Evolutionary conservation across 2,888 invertebrate genomes (phyloP), one percentile per base, ranked within the genome.

Genomic region (Esperia sulphurella): DNA sequence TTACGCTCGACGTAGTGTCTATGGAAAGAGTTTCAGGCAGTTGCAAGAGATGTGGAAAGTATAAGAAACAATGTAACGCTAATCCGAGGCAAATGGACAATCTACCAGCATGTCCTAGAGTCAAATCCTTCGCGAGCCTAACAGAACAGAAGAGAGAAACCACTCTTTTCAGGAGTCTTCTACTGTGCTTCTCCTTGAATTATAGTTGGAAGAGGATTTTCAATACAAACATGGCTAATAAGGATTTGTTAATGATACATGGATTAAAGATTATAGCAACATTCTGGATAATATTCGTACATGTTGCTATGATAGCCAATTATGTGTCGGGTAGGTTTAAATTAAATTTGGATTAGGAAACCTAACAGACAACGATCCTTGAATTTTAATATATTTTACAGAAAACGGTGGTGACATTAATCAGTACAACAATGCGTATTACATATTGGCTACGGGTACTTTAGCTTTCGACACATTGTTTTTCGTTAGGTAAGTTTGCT

Each of bases 271-370:
- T 93, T 12, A 64, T 92, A 3, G 92, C 93, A 41, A 92, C 94
- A 53, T 80, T 93, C 41, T 93, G 94, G 92, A 90, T 94, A 8
- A 92, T 94, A 54, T 87, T 92, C 49, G 84, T 92, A 6, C 92
- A 93, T 59, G 91, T 92, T 0, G 86, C 91, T 39, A 91, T 93
- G 31, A 85, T 93, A 12, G 91, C 92, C 14, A 92, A 92, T 67
- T 93, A 93, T 75, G 91, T 93, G 69, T 91, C 93, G 72, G 91
- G 91, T 91, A 71, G 59, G 57, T 53, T 14, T n/a, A 8, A 8
- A 3, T 13, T 8, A 7, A 10, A 9, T 7, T 40, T 14, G 8
- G 9, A n/a, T n/a, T n/a, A n/a, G 5, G 1, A 40, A 9, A 40
- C 9, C 5, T 31, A 31, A 8, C 8, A 31, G 8, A 14, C 14